These are phyloP conservation scores for Hucho hucho DNA, from an alignment of 2,113 vertebrate species.

Conservation along the genomic window DNA sequence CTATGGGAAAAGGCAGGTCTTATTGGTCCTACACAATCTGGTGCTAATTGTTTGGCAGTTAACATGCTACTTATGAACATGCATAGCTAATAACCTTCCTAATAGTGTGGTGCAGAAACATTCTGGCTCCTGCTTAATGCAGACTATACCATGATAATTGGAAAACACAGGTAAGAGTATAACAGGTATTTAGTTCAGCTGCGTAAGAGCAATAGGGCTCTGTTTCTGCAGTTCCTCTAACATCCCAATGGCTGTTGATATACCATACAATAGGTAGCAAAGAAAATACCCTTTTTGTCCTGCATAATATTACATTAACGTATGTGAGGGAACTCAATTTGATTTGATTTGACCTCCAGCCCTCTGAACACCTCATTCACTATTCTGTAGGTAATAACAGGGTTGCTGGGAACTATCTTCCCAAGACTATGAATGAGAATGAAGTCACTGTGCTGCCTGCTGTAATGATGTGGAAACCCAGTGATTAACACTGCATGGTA, in stretches of 20 bases:
- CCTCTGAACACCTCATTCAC: constrained; percentile 4
- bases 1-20: constrained; percentile 10
- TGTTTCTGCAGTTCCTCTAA: neutral
- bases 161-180: neutral
- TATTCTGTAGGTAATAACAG: constrained; percentile 5
- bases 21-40: neutral
- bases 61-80: neutral
- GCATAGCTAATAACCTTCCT: no score
- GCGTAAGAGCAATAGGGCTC: neutral
- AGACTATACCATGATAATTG: neutral
- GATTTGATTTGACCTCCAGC: constrained; percentile 21
- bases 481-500: constrained; percentile 6
- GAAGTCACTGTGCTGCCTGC: constrained; percentile 20
- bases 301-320: neutral
- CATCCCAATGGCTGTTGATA: neutral
- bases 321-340: neutral
- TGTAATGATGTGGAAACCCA: constrained; percentile 25
- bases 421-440: constrained; percentile 32
- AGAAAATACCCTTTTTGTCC: neutral
- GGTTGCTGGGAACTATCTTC: neutral
- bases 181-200: neutral
- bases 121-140: neutral
- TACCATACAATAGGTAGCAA: no score
- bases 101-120: neutral
- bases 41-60: neutral